phyloP scores from a whole-genome alignment of 2,113 vertebrate species.

The Macquaria ambigua region DNA sequence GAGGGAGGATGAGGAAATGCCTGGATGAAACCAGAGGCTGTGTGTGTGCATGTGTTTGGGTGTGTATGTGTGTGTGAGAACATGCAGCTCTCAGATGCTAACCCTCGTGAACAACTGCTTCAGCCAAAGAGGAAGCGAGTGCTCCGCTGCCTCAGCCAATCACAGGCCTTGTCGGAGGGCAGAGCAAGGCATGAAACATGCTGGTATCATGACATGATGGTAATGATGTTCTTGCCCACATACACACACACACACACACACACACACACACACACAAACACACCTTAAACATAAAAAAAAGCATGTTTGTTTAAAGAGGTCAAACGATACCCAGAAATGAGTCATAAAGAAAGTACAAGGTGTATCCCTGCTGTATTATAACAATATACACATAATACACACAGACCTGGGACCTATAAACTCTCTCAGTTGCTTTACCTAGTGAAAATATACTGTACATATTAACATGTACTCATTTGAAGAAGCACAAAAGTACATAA shows the following conservation, averaged over 20 bases:
- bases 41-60: neutral
- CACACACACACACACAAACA: neutral
- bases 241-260: neutral
- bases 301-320: neutral
- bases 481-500: neutral
- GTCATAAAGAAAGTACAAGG: neutral
- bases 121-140: neutral
- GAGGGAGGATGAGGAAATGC: neutral
- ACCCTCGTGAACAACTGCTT: conserved; percentile 26
- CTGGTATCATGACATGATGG: neutral
- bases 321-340: neutral
- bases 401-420: neutral
- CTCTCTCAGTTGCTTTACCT: no score
- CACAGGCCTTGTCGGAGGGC: neutral
- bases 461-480: neutral
- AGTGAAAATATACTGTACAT: no score
- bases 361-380: neutral
- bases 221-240: neutral
- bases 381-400: neutral
- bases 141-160: conserved; percentile 23
- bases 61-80: neutral
- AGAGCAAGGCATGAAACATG: neutral
- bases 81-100: neutral
- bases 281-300: neutral
- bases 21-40: neutral